A percentile compares a stretch with the other conserved stretches of the same genome.
phyloP scores from a whole-genome alignment of 2,888 invertebrate species.

The Polia nebulosa region DNA sequence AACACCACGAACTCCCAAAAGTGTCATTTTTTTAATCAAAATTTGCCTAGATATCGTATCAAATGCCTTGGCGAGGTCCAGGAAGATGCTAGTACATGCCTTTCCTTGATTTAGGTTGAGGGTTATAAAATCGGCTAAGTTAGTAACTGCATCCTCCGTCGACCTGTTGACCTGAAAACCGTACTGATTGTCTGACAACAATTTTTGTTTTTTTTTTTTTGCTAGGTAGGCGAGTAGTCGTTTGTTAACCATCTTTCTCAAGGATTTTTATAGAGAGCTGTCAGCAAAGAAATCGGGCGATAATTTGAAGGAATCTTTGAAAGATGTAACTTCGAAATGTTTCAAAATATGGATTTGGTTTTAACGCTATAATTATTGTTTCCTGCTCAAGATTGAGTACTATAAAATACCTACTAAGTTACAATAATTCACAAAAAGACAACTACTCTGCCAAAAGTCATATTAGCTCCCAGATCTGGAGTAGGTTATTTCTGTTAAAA shows the following conservation, averaged over 20 bases:
- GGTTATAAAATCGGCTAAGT: neutral
- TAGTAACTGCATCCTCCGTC: neutral
- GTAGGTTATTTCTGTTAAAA: no score
- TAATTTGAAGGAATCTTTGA: no score
- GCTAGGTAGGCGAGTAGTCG: neutral
- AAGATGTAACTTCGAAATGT: no score
- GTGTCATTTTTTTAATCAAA: neutral
- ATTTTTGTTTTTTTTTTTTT: neutral
- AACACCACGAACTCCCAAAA: neutral
- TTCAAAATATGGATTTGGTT: no score
- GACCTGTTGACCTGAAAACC: neutral
- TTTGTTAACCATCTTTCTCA: neutral
- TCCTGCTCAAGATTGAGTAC: no score
- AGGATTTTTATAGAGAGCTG: no score
- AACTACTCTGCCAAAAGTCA: no score
- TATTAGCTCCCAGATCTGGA: no score
- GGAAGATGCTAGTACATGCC: conserved; percentile 3
- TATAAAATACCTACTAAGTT: no score
- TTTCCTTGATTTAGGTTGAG: neutral
- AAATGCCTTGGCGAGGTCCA: neutral
- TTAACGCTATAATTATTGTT: no score
- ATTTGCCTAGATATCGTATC: neutral
- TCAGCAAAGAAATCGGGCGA: no score
- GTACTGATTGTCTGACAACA: neutral
- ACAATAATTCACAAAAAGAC: no score